Percentiles rank a stretch among this genome's conserved stretches.
Evolutionary conservation across 2,113 vertebrate genomes (phyloP).

Genomic region (Oostethus manadensis): DNA sequence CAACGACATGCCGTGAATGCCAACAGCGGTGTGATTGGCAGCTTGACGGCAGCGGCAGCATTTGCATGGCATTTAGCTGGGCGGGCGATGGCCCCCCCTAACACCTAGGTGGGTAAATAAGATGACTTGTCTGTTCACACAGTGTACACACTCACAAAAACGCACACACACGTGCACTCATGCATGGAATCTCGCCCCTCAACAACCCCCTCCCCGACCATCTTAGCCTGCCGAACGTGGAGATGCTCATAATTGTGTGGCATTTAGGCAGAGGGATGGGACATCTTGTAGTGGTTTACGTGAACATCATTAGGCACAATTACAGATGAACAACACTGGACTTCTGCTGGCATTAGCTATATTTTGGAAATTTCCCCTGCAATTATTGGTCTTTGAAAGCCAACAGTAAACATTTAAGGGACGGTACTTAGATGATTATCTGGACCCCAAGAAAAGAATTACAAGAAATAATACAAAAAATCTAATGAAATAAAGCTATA

Average conservation of each 20-base stretch:
- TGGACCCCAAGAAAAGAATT: background rate
- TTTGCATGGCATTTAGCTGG: conserved; percentile 99
- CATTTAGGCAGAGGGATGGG: conserved; percentile 78
- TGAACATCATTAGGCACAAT: conserved; percentile 29
- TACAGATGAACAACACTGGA: conserved; percentile 10
- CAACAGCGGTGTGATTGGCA: conserved; percentile 89
- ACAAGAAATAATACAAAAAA: too few species aligned
- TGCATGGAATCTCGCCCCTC: conserved; percentile 53
- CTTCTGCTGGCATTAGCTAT: background rate
- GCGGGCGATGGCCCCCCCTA: conserved; percentile 75
- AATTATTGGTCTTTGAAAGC: background rate
- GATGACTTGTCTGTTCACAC: conserved; percentile 81
- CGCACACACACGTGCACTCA: conserved; percentile 37
- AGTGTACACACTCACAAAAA: conserved; percentile 46
- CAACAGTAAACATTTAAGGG: background rate
- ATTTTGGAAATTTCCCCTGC: background rate
- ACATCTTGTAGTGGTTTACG: conserved; percentile 30
- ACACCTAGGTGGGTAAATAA: conserved; percentile 95
- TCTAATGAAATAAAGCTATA: too few species aligned
- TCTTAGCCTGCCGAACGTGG: conserved; percentile 69
- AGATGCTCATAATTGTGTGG: conserved; percentile 90
- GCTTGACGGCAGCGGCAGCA: conserved; percentile 88
- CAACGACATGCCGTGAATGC: conserved; percentile 94
- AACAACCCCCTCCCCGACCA: conserved; percentile 73
- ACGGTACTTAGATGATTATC: background rate